Evolutionary conservation across 2,888 invertebrate species (phyloP).

Genomic region (Microplitis deprimator): DNA sequence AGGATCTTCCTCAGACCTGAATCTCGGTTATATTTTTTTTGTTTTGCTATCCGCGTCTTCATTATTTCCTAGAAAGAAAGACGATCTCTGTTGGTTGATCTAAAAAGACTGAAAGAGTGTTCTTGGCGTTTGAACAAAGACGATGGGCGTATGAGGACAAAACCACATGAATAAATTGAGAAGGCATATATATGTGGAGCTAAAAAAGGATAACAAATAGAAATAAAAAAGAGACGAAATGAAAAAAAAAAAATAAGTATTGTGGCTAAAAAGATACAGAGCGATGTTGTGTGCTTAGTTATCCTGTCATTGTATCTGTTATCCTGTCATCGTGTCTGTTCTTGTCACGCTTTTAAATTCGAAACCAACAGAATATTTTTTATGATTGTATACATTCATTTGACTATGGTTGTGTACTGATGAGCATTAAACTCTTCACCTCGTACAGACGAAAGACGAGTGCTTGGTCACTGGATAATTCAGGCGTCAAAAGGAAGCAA

Average conservation of each 20-base stretch:
- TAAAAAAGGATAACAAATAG: not conserved
- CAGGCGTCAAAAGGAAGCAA: conserved; percentile 7
- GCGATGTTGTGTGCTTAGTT: conserved; percentile 27
- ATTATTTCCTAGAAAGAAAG: conserved; percentile 19
- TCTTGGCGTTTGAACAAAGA: conserved; percentile 23
- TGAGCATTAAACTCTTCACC: conserved; percentile 6
- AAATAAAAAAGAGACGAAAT: not conserved
- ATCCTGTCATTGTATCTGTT: conserved; percentile 37
- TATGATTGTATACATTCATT: not conserved
- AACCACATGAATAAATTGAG: conserved; percentile 38
- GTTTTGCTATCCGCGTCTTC: not conserved
- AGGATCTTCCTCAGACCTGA: conserved; percentile 13
- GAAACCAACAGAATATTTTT: conserved; percentile 16
- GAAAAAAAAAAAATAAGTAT: conserved; percentile 14
- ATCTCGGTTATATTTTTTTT: not conserved
- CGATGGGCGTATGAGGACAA: conserved; percentile 30
- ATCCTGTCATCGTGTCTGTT: conserved; percentile 12
- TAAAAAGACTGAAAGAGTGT: conserved; percentile 9
- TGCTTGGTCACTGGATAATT: conserved; percentile 27
- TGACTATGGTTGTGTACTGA: not conserved
- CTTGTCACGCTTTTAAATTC: conserved; percentile 26
- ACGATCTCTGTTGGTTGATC: not conserved
- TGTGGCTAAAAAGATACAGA: conserved; percentile 16
- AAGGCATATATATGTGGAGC: not conserved
- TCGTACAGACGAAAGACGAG: not conserved